These are phyloP conservation scores for Chinchilla lanigera DNA, from an alignment of 2,113 vertebrate genomes.

Conservation along the genomic window DNA sequence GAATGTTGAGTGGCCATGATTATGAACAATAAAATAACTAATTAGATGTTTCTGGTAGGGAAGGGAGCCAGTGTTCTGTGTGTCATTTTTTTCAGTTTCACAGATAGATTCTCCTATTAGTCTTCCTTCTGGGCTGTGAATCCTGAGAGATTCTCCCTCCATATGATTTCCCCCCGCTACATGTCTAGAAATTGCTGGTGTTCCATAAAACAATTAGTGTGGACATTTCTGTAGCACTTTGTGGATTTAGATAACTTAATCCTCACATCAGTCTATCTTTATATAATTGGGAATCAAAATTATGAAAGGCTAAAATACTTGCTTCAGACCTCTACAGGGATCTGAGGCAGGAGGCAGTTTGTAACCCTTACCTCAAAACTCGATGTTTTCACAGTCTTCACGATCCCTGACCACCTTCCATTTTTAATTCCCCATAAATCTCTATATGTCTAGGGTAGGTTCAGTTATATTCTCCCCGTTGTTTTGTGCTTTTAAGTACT, in stretches of 20 bases:
- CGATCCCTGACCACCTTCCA: neutral
- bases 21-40: neutral
- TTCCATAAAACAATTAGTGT: neutral
- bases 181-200: neutral
- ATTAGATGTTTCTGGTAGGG: neutral
- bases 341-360: neutral
- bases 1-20: neutral
- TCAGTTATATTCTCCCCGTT: neutral
- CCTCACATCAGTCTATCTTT: neutral
- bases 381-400: slow-evolving; percentile 1
- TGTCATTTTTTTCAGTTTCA: neutral
- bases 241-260: slow-evolving; percentile 32
- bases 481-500: neutral
- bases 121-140: neutral
- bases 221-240: neutral
- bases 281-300: neutral
- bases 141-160: neutral
- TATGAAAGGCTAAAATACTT: neutral
- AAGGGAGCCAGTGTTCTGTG: neutral
- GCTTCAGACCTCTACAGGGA: neutral
- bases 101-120: neutral
- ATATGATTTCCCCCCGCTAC: neutral
- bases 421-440: neutral
- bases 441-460: neutral
- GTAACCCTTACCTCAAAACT: neutral